A percentile compares a stretch with the other conserved stretches of the same genome.
Evolutionary conservation across 2,113 vertebrate genomes (phyloP).

Genomic region (Pomatorhinus ruficollis): DNA sequence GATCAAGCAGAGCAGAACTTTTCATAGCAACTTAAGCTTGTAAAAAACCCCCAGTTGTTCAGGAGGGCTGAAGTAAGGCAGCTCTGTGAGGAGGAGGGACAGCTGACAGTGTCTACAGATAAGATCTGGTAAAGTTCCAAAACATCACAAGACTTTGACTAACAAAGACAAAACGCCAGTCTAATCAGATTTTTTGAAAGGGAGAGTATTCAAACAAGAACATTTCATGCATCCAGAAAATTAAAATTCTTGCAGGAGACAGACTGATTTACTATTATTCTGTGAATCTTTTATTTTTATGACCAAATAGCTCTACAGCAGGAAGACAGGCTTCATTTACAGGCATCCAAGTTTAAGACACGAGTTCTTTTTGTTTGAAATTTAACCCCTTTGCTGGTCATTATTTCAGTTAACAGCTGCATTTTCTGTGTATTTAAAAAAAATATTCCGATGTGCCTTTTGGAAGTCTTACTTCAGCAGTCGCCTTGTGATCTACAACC

Average conservation of each 20-base stretch:
- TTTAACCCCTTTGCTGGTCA: not conserved
- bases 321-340: not conserved
- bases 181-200: not conserved
- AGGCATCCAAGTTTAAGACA: not conserved
- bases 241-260: not conserved
- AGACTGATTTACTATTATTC: not conserved
- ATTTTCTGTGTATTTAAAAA: not conserved
- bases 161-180: not conserved
- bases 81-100: not conserved
- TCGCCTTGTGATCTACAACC: not conserved
- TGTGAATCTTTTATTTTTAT: not conserved
- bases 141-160: not conserved
- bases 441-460: not conserved
- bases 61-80: not conserved
- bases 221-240: not conserved
- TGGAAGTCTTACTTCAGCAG: not conserved
- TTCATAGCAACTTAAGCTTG: not conserved
- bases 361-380: not conserved
- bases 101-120: not conserved
- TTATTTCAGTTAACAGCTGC: not conserved
- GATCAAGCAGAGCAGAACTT: constrained; percentile 15
- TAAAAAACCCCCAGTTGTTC: not conserved
- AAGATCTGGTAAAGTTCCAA: not conserved
- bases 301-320: not conserved
- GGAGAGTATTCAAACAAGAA: not conserved